These are phyloP conservation scores for Reticulitermes speratus DNA, from an alignment of 1,140 invertebrate genomes.

Conservation along the genomic window DNA sequence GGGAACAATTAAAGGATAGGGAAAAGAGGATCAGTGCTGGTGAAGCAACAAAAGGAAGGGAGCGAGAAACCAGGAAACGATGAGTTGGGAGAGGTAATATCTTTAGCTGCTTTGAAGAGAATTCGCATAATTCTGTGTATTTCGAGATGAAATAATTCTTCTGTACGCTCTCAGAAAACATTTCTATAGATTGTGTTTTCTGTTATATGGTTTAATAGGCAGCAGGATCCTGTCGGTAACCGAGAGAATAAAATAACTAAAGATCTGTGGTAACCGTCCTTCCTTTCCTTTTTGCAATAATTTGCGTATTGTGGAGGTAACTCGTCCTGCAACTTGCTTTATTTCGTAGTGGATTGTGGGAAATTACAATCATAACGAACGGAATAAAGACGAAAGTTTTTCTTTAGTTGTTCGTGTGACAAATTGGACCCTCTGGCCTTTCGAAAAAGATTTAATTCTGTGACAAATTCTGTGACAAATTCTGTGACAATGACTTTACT, in stretches of 20 bases:
- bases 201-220: not conserved
- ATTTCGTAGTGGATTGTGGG: too few relatives aligned
- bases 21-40: constrained; percentile 3
- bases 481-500: too few relatives aligned
- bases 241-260: not conserved
- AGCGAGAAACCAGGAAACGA: not conserved
- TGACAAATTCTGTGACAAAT: too few relatives aligned
- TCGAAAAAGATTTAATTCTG: too few relatives aligned
- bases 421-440: too few relatives aligned
- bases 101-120: not conserved
- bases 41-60: not conserved
- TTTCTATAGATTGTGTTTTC: not conserved
- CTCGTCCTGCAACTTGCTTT: not conserved
- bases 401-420: too few relatives aligned
- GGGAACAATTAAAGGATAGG: constrained; percentile 11
- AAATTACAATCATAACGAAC: too few relatives aligned
- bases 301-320: not conserved
- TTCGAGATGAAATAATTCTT: not conserved
- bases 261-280: not conserved
- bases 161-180: not conserved
- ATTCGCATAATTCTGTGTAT: not conserved
- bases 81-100: not conserved
- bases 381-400: too few relatives aligned
- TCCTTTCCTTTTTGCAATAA: not conserved
- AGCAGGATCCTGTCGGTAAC: not conserved